phyloP scores from a whole-genome alignment of 1,140 invertebrate genomes.

The Atta cephalotes region DNA sequence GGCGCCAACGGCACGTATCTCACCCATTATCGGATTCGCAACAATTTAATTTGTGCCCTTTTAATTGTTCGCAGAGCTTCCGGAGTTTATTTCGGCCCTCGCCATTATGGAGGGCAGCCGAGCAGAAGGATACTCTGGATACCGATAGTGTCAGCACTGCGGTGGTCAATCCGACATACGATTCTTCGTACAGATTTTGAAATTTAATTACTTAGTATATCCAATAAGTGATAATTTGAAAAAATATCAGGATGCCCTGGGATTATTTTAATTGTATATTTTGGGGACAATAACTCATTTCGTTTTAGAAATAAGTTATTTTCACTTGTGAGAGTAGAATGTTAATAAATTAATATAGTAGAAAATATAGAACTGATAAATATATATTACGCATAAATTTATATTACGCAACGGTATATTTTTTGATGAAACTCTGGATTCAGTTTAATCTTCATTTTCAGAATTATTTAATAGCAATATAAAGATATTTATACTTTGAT shows the following conservation, averaged over 20 bases:
- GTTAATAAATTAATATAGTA: background rate
- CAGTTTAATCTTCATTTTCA: background rate
- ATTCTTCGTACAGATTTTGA: background rate
- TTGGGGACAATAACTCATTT: slow-evolving; percentile 11
- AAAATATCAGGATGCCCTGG: background rate
- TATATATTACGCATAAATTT: background rate
- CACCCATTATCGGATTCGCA: slow-evolving; percentile 38
- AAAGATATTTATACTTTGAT: background rate
- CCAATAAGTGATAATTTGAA: background rate
- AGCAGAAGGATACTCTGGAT: slow-evolving; percentile 23
- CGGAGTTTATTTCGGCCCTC: slow-evolving; percentile 79
- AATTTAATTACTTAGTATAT: background rate
- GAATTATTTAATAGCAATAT: background rate
- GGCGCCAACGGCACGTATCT: slow-evolving; percentile 28
- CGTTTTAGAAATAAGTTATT: slow-evolving; percentile 31
- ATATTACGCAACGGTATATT: background rate
- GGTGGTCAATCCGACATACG: slow-evolving; percentile 43
- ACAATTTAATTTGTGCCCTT: slow-evolving; percentile 66
- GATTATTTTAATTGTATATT: background rate
- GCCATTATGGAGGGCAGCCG: slow-evolving; percentile 79
- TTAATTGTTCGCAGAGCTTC: slow-evolving; percentile 80
- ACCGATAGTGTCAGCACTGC: slow-evolving; percentile 46
- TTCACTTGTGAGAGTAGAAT: background rate
- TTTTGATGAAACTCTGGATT: background rate
- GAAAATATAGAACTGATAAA: background rate